phyloP scores from a whole-genome alignment of 2,888 invertebrate genomes.

The Anaspis maculata region DNA sequence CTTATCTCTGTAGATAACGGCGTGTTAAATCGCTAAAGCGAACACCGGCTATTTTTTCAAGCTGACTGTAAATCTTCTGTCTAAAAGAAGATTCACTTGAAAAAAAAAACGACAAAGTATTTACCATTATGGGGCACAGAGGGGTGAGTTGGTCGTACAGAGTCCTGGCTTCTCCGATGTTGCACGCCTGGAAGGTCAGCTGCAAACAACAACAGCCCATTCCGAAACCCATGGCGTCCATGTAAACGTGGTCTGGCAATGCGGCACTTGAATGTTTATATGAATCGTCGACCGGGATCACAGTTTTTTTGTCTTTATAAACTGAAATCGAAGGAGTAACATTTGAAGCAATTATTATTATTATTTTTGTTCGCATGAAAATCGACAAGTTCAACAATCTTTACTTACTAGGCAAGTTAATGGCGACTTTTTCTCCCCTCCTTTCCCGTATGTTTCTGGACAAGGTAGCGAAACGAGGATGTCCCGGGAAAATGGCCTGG shows the following conservation, averaged over 20 bases:
- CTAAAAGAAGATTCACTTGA: too few species aligned
- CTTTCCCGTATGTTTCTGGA: conserved; percentile 87
- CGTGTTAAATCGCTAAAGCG: too few species aligned
- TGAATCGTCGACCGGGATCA: conserved; percentile 74
- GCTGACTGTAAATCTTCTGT: too few species aligned
- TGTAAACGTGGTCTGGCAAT: conserved; percentile 85
- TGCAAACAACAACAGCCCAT: conserved; percentile 99
- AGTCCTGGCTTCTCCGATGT: conserved; percentile 89
- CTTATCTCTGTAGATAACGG: too few species aligned
- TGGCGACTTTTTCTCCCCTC: conserved; percentile 90
- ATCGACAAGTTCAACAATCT: too few species aligned
- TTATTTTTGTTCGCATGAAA: too few species aligned
- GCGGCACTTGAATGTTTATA: conserved; percentile 57
- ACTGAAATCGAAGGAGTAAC: conserved; percentile 62
- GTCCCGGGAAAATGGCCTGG: conserved; percentile 87
- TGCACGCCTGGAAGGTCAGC: conserved; percentile 93
- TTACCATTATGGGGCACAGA: conserved; percentile 91
- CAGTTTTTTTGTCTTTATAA: conserved; percentile 81
- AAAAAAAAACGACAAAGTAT: too few species aligned
- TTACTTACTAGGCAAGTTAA: conserved; percentile 93
- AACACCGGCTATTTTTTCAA: too few species aligned
- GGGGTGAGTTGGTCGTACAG: conserved; percentile 97
- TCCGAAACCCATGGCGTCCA: conserved; percentile 99
- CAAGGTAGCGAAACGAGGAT: conserved; percentile 90
- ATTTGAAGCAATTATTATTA: conserved; percentile 5